These are phyloP conservation scores for Pygoscelis adeliae DNA, from an alignment of 2,113 vertebrate species.

Conservation along the genomic window DNA sequence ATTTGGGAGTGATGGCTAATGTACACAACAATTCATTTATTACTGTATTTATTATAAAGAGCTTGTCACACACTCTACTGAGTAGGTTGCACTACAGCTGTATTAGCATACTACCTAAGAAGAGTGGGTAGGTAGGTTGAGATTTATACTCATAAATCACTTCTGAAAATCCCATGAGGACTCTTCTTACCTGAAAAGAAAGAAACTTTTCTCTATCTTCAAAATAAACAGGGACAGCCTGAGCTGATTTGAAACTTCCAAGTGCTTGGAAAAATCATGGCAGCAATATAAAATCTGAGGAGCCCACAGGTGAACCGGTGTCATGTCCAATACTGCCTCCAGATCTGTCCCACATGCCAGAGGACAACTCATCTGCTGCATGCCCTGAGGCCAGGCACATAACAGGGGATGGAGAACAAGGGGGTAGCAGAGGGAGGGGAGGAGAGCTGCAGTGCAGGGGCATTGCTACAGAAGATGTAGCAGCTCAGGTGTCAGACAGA, in stretches of 20 bases:
- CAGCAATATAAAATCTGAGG: not conserved
- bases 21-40: not conserved
- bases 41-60: not conserved
- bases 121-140: not conserved
- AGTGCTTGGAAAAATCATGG: not conserved
- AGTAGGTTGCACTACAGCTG: not conserved
- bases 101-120: not conserved
- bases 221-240: not conserved
- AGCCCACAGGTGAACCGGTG: not conserved
- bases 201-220: not conserved
- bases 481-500: not conserved
- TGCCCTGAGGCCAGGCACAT: not conserved
- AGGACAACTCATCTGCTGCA: not conserved
- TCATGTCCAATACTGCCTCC: not conserved
- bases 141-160: not conserved
- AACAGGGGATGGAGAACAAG: too few species aligned
- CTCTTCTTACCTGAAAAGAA: not conserved
- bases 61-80: not conserved
- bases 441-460: not conserved
- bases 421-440: not conserved
- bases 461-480: not conserved
- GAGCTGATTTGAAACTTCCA: not conserved
- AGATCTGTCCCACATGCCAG: not conserved
- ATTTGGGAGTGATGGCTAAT: not conserved
- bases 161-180: not conserved